A percentile compares a stretch with the other conserved stretches of the same genome.
Conservation (phyloP, 2,797 vertebrate species). For the Pyrocephalus nanus region DNA sequence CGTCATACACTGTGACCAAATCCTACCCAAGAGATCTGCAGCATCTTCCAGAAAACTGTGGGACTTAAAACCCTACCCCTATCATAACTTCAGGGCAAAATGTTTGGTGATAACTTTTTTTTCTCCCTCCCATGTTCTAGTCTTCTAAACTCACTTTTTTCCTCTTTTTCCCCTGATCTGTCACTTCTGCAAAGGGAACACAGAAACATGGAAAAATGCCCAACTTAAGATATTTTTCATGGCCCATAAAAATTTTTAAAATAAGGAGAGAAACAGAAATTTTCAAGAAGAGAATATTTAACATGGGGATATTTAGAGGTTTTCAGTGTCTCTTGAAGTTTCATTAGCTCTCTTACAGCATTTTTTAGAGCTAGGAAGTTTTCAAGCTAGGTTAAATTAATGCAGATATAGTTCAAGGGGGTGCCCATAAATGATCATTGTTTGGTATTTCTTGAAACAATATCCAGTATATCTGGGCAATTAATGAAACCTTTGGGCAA, state of each 20-base stretch:
- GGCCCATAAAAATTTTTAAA: neutral
- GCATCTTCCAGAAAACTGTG: neutral
- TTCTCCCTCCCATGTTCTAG: neutral
- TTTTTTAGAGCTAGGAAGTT: neutral
- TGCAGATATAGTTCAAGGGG: neutral
- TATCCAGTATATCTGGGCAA: neutral
- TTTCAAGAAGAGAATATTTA: neutral
- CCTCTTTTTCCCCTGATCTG: neutral
- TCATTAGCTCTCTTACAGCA: neutral
- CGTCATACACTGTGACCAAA: neutral
- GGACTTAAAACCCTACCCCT: neutral
- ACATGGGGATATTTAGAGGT: neutral
- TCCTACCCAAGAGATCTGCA: neutral
- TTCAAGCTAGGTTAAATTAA: neutral
- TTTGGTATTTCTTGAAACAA: neutral
- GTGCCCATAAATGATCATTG: neutral
- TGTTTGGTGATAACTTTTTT: neutral
- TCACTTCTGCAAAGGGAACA: neutral
- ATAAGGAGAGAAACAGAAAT: neutral
- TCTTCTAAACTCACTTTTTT: neutral
- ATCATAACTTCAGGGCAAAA: neutral
- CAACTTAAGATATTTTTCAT: neutral
- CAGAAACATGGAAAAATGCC: neutral
- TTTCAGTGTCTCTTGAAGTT: neutral
- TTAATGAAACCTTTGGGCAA: neutral